Percentiles rank a stretch among this genome's conserved stretches.
Conservation (phyloP, 2,113 vertebrate species). For the Cryptomyrus ogoouensis region DNA sequence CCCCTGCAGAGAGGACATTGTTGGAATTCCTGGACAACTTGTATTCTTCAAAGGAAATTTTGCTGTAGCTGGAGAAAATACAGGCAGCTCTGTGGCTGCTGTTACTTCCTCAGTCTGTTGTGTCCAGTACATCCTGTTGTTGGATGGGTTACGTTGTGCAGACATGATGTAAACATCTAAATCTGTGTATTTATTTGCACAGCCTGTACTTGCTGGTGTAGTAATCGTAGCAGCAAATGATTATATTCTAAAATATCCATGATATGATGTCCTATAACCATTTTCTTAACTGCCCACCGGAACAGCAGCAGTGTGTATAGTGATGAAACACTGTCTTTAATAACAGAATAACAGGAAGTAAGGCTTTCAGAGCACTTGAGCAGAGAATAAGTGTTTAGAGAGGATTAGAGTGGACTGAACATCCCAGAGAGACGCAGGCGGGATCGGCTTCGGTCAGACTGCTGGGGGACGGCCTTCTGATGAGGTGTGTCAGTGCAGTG, state of each 20-base stretch:
- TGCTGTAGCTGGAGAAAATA: conserved; percentile 31
- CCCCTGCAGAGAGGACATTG: conserved; percentile 46
- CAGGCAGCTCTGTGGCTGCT: conserved; percentile 37
- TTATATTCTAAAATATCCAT: neutral
- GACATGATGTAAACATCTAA: neutral
- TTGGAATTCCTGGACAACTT: conserved; percentile 48
- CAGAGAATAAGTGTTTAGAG: neutral
- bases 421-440: neutral
- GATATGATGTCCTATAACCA: neutral
- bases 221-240: neutral
- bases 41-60: conserved; percentile 36
- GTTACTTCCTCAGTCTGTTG: conserved; percentile 28
- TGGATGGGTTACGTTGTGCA: conserved; percentile 21
- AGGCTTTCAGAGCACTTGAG: neutral
- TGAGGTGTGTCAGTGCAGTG: neutral
- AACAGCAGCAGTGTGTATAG: neutral
- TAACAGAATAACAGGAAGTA: neutral
- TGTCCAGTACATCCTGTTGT: conserved; percentile 9
- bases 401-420: neutral
- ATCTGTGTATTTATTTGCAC: neutral
- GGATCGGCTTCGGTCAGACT: neutral
- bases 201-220: neutral
- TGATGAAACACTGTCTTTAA: neutral
- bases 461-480: neutral
- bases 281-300: neutral